phyloP scores from a whole-genome alignment of 2,113 vertebrate species.

The Ochotona princeps region DNA sequence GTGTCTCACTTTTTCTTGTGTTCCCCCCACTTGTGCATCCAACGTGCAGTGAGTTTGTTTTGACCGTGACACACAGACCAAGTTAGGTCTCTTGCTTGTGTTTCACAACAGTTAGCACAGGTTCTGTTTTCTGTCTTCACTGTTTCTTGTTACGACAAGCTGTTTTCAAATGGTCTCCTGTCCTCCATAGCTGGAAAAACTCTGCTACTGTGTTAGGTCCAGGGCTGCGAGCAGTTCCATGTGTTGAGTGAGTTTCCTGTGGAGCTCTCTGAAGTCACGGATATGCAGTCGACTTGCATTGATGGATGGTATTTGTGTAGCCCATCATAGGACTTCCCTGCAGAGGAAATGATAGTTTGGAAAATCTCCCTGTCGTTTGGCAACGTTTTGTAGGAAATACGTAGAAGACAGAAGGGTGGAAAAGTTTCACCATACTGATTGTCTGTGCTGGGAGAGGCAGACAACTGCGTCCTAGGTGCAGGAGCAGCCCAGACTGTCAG shows the following conservation, averaged over 20 bases:
- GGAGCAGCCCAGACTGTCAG: neutral
- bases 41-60: neutral
- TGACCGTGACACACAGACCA: neutral
- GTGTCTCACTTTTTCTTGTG: neutral
- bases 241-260: neutral
- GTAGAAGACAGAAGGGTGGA: conserved; percentile 76
- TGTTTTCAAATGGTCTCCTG: neutral
- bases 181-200: neutral
- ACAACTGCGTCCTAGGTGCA: neutral
- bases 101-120: too few relatives aligned
- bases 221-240: neutral
- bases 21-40: neutral
- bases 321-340: conserved; percentile 79
- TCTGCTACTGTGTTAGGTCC: accelerated
- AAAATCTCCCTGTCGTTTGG: conserved; percentile 82
- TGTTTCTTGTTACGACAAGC: neutral
- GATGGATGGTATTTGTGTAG: conserved; percentile 75
- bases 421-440: conserved; percentile 70
- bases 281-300: neutral
- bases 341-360: conserved; percentile 80
- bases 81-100: neutral
- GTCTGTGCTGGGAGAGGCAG: conserved; percentile 62
- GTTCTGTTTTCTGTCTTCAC: neutral
- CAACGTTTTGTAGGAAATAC: conserved; percentile 82
- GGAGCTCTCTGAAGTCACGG: neutral